phyloP scores from a whole-genome alignment of 2,113 vertebrate species.

The Protobothrops mucrosquamatus region DNA sequence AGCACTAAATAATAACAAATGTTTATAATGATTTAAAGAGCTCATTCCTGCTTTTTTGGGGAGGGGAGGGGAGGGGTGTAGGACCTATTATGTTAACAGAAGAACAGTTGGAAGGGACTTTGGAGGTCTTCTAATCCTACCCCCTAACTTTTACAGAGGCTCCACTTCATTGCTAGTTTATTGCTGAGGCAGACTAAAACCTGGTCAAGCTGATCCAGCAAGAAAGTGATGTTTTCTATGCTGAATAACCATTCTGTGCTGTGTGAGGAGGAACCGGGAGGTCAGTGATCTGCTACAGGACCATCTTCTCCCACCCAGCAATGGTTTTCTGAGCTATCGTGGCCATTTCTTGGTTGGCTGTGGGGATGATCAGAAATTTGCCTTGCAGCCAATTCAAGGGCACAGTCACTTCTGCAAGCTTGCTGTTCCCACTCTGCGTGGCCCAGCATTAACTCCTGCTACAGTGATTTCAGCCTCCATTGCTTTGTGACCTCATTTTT shows the following conservation, averaged over 20 bases:
- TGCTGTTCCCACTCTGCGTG: not conserved
- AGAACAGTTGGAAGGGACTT: not conserved
- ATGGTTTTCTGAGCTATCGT: not conserved
- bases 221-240: not conserved
- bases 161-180: not conserved
- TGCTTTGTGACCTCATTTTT: not conserved
- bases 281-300: not conserved
- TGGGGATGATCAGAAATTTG: not conserved
- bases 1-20: not conserved
- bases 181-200: not conserved
- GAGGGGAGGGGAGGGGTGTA: too few relatives aligned
- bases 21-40: not conserved
- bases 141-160: not conserved
- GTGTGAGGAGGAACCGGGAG: not conserved
- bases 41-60: not conserved
- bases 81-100: too few relatives aligned
- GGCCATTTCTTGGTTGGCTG: not conserved
- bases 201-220: not conserved
- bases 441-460: not conserved
- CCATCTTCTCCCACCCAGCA: not conserved
- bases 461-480: not conserved
- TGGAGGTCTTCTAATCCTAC: not conserved
- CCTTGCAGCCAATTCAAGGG: not conserved
- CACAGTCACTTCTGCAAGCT: not conserved
- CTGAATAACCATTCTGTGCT: not conserved